These are phyloP conservation scores for Apamea monoglypha DNA, from an alignment of 2,888 invertebrate genomes.

Conservation along the genomic window DNA sequence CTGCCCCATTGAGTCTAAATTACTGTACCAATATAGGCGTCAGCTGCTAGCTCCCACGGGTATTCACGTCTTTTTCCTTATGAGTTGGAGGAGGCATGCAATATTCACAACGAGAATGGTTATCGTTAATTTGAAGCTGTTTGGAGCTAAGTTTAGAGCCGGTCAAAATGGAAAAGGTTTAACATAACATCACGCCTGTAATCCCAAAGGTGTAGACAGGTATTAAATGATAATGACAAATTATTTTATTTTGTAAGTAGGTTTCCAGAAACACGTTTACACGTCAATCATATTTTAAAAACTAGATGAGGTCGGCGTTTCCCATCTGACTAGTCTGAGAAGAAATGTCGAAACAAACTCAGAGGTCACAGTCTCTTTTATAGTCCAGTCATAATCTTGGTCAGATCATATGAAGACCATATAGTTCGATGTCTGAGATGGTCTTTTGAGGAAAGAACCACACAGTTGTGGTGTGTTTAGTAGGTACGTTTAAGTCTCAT, in stretches of 20 bases:
- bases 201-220: not conserved
- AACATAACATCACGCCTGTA: not conserved
- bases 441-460: no score
- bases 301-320: no score
- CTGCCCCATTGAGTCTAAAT: constrained; percentile 38
- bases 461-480: not conserved
- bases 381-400: no score
- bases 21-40: constrained; percentile 43
- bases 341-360: no score
- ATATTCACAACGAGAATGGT: constrained; percentile 25
- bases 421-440: no score
- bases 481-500: not conserved
- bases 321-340: no score
- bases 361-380: no score
- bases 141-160: not conserved
- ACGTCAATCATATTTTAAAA: no score
- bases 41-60: constrained; percentile 42
- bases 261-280: no score
- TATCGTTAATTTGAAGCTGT: constrained; percentile 18
- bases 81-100: constrained; percentile 4
- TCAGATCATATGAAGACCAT: no score
- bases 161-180: not conserved
- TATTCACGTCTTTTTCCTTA: constrained; percentile 42
- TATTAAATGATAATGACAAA: no score
- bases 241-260: no score